These are phyloP conservation scores for Pomacea canaliculata DNA, from an alignment of 2,888 invertebrate species.

Conservation along the genomic window DNA sequence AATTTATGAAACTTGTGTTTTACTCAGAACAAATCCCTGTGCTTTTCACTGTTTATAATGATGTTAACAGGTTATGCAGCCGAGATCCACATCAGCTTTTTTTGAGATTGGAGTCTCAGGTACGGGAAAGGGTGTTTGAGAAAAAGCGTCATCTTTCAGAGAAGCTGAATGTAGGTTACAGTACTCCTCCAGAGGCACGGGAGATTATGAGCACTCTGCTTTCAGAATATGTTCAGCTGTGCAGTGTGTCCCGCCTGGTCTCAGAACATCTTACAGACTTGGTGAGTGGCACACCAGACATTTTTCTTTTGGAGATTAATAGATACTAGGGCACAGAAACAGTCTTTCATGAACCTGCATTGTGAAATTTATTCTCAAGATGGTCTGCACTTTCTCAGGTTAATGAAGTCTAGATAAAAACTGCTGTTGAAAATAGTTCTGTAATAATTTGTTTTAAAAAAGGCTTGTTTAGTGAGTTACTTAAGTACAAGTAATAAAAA, in stretches of 20 bases:
- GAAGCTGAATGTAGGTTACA: conserved; percentile 72
- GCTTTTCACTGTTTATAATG: neutral
- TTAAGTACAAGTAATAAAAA: too few relatives aligned
- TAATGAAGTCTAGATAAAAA: too few relatives aligned
- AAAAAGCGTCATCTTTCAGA: conserved; percentile 75
- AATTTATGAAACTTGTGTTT: too few relatives aligned
- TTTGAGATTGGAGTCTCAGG: conserved; percentile 76
- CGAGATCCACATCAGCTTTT: conserved; percentile 78
- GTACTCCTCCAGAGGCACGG: conserved; percentile 73
- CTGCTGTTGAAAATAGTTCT: too few relatives aligned
- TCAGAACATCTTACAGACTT: conserved; percentile 75
- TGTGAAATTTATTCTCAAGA: too few relatives aligned
- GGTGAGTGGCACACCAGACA: conserved; percentile 48
- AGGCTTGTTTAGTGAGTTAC: too few relatives aligned
- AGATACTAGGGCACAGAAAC: neutral
- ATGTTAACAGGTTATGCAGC: conserved; percentile 61
- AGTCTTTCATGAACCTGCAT: too few relatives aligned
- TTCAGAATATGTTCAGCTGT: conserved; percentile 77
- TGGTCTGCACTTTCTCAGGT: too few relatives aligned
- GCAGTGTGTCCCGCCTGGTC: conserved; percentile 75
- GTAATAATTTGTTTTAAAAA: too few relatives aligned
- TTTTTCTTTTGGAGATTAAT: neutral
- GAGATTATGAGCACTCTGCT: conserved; percentile 75
- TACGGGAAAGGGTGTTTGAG: conserved; percentile 78
- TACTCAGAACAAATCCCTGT: too few relatives aligned